Evolutionary conservation across 1,140 invertebrate species (phyloP).

Genomic region (Triops cancriformis): DNA sequence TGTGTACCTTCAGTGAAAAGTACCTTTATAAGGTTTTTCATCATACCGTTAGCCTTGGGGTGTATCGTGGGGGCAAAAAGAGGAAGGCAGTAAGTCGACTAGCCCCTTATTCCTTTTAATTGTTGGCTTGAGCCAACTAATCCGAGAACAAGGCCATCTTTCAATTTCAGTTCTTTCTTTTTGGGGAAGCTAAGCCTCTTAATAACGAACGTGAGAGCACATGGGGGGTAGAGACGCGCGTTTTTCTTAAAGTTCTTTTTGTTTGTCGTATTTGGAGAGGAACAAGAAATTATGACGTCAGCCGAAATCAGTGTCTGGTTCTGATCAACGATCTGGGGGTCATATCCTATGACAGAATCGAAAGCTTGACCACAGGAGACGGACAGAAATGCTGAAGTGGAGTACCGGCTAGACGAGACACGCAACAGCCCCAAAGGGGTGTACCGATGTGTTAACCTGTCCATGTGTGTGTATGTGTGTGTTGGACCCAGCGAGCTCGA

Average conservation of each 20-base stretch:
- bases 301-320: slow-evolving; percentile 1
- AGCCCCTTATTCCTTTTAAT: neutral
- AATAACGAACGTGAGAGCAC: neutral
- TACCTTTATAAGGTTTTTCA: neutral
- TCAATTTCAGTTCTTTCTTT: neutral
- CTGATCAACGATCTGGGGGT: neutral
- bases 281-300: neutral
- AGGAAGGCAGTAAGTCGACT: neutral
- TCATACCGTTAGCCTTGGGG: too few relatives aligned
- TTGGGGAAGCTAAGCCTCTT: neutral
- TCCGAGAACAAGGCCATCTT: neutral
- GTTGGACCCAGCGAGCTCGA: neutral
- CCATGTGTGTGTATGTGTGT: neutral
- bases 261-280: neutral
- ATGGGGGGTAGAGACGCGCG: neutral
- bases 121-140: neutral
- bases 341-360: slow-evolving; percentile 10
- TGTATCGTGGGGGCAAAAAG: too few relatives aligned
- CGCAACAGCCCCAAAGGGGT: neutral
- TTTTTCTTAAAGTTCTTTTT: too few relatives aligned
- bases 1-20: neutral
- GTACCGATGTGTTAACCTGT: slow-evolving; percentile 1
- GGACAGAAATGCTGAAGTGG: neutral
- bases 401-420: neutral
- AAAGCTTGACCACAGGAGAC: neutral